Evolutionary conservation across 2,888 invertebrate genomes (phyloP), one percentile per base, ranked within the genome.

Genomic region (Ypsolopha scabrella): DNA sequence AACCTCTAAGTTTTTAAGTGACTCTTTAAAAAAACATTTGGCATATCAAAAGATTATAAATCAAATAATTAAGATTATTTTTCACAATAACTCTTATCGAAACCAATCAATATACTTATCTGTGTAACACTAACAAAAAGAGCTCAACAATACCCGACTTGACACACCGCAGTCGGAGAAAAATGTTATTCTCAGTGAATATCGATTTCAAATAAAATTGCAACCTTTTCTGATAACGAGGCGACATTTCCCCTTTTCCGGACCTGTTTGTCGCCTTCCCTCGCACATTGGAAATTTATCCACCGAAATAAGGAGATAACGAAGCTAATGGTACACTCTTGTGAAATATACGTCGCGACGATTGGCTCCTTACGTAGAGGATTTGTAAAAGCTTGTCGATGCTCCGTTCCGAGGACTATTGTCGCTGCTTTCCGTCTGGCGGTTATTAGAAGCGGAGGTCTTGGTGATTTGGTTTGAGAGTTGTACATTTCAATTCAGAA

Each of bases 161-260:
- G 55, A 58, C 65, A 52, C 48, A 68, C 66, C 65, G 62, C 65
- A 14, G n/a, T 54, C 58, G 54, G 38, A 60, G 67, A 70, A 70
- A 70, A 70, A 67, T 66, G 65, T 68, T 63, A 75, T 72, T 76
- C 73, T 71, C 73, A 75, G 67, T 72, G 80, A 78, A 81, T 86
- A 86, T 86, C 86, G 86, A 86, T 86, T 86, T 85, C 86, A 81
- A 81, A 86, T 86, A 85, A 83, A 83, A 85, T 83, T 85, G 83
- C 85, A 86, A 82, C 86, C 81, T 86, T 86, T 82, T 78, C 75
- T 76, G 78, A 85, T 86, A 86, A 86, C 85, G 83, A 86, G 83
- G 80, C 80, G 82, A 80, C 81, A 73, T 79, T 82, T 80, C 77
- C 82, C 81, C 77, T 78, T 80, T 80, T 75, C 74, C 74, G 74